A percentile compares a stretch with the other conserved stretches of the same genome.
These are phyloP conservation scores for Scaptomyza tumidula DNA, from an alignment of 2,888 invertebrate species.

Conservation along the genomic window DNA sequence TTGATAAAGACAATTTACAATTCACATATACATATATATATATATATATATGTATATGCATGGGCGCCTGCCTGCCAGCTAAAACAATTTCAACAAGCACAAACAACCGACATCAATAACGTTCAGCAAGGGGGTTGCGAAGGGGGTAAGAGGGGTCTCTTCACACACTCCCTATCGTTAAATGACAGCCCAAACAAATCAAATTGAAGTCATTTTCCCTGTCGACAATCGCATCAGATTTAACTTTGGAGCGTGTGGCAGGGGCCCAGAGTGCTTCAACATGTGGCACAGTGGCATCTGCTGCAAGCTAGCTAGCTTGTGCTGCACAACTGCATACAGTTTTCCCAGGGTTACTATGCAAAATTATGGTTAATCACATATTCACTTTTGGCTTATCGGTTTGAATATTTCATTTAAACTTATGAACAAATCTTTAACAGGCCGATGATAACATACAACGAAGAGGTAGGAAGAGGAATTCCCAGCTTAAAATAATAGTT, in stretches of 20 bases:
- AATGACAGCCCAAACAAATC: slow-evolving; percentile 67
- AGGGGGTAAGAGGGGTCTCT: not conserved
- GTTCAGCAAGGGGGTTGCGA: not conserved
- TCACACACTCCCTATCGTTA: slow-evolving; percentile 1
- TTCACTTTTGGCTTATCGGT: slow-evolving; percentile 12
- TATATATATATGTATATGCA: slow-evolving; percentile 25
- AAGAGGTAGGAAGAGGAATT: no score
- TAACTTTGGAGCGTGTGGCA: not conserved
- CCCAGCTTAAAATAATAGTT: no score
- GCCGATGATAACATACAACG: no score
- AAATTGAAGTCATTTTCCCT: slow-evolving; percentile 78
- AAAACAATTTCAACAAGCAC: slow-evolving; percentile 57
- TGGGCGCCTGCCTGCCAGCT: slow-evolving; percentile 40
- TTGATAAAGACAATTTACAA: slow-evolving; percentile 80
- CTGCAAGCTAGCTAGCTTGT: not conserved
- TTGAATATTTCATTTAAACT: no score
- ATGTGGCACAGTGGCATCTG: slow-evolving; percentile 68
- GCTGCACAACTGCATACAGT: slow-evolving; percentile 34
- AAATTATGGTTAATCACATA: not conserved
- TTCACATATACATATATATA: slow-evolving; percentile 41
- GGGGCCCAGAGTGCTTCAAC: slow-evolving; percentile 11
- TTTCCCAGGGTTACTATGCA: not conserved
- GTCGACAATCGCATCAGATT: slow-evolving; percentile 58
- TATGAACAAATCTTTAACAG: no score
- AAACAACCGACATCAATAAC: slow-evolving; percentile 52